Base-by-base conservation (phyloP, 2,797 vertebrate genomes). In the Muscicapa comitata region DNA sequence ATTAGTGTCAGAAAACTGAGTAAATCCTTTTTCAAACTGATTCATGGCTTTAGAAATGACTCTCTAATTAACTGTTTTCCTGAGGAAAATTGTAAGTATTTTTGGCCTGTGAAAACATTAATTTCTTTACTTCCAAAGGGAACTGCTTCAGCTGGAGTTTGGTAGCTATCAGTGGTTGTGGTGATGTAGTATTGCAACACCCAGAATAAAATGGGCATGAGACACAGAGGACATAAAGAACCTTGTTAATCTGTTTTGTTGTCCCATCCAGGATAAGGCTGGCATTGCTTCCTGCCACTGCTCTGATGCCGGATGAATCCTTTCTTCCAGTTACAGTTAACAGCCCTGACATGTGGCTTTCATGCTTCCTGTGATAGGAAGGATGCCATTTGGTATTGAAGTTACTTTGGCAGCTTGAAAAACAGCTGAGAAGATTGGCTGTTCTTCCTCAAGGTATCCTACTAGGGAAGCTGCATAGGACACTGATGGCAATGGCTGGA, bases 361-460 rank as follows among this genome's bases (percentile, higher is more conserved):
- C 17, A 1, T 40, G 21, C 23, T 62, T 67, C 12, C 2, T 71
- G 1, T 0, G 4, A 13, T n/a, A 3, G 8, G 23, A 19, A 43
- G 13, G 31, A 38, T 84, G 20, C 11, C 2, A 33, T 53, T 84
- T 1, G 3, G 28, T 84, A 2, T 1, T 48, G 62, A 29, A 51
- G 2, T 43, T 25, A 75, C 13, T 58, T 25, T 8, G 42, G 33
- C 16, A 37, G 9, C 12, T 75, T 43, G 9, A 33, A 38, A 75
- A 40, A 28, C 6, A 75, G 9, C 77, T 76, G n/a, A 23, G 25
- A 61, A n/a, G 31, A 17, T 55, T 35, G 53, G 10, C 54, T 81
- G 7, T n/a, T 81, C 50, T 14, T 62, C 51, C 48, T 74, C 13
- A 28, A 50, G 26, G 57, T 35, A 7, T 45, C 53, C n/a, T 48